These are phyloP conservation scores for Pangasius djambal DNA, from an alignment of 2,797 vertebrate genomes.

Conservation along the genomic window DNA sequence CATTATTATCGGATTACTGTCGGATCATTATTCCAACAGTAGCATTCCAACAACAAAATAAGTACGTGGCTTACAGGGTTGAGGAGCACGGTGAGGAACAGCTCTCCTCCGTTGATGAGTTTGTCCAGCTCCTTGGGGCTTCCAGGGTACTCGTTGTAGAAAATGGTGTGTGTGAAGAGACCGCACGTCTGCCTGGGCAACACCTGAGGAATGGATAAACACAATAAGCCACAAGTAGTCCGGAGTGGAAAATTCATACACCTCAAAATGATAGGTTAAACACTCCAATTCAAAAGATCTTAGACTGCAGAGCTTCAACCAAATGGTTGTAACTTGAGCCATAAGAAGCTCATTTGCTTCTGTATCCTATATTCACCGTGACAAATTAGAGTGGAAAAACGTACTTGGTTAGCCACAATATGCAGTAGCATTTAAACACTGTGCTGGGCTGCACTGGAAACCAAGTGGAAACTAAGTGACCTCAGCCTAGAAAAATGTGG, in stretches of 20 bases:
- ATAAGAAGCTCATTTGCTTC: slow-evolving; percentile 9
- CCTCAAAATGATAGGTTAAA: slow-evolving; percentile 1
- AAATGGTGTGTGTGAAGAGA: slow-evolving; percentile 89
- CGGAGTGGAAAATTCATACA: not conserved
- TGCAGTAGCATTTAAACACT: slow-evolving; percentile 35
- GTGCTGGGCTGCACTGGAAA: slow-evolving; percentile 22
- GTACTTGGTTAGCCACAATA: slow-evolving; percentile 34
- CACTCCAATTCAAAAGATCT: slow-evolving; percentile 5
- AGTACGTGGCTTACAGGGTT: slow-evolving; percentile 77
- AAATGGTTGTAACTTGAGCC: not conserved
- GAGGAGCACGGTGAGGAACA: slow-evolving; percentile 87
- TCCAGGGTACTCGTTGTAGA: slow-evolving; percentile 86
- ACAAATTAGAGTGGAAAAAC: slow-evolving; percentile 33
- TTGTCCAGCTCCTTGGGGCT: slow-evolving; percentile 86
- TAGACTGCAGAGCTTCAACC: not conserved
- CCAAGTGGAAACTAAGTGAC: slow-evolving; percentile 42
- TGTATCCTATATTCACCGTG: slow-evolving; percentile 26
- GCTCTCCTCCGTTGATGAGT: slow-evolving; percentile 87
- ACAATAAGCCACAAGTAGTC: not conserved
- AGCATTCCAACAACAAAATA: not conserved
- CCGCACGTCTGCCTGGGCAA: slow-evolving; percentile 87
- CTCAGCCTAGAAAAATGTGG: slow-evolving; percentile 43
- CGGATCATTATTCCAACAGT: not conserved
- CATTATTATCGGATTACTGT: not conserved
- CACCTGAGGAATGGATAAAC: slow-evolving; percentile 69